A percentile compares a stretch with the other conserved stretches of the same genome.
These are phyloP conservation scores for Chrysochloris asiatica DNA, from an alignment of 2,113 vertebrate species.

Conservation along the genomic window DNA sequence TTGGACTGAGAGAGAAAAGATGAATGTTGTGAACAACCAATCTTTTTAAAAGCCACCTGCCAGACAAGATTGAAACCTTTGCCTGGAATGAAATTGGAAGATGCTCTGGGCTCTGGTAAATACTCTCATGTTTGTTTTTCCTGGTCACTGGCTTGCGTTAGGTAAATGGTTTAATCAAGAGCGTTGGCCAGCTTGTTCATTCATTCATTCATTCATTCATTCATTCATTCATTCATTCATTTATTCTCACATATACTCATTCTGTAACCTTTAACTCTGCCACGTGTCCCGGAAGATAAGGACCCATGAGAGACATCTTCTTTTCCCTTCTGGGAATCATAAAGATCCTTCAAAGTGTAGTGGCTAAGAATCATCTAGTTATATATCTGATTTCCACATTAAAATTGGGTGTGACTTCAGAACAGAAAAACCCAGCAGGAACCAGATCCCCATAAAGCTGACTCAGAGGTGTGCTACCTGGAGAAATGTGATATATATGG, in stretches of 20 bases:
- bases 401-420: neutral
- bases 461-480: fast-evolving
- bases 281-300: neutral
- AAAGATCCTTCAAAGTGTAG: neutral
- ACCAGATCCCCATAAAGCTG: neutral
- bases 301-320: neutral
- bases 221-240: neutral
- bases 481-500: neutral
- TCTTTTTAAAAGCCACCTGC: slow-evolving; percentile 7
- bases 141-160: neutral
- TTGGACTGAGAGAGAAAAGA: neutral
- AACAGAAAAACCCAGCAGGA: neutral
- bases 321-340: neutral
- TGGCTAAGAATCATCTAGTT: neutral
- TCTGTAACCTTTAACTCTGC: neutral
- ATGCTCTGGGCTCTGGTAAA: neutral
- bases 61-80: slow-evolving; percentile 28
- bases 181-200: neutral
- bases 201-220: neutral
- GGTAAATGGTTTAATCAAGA: neutral
- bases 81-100: neutral
- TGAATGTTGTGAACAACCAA: neutral
- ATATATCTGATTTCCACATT: neutral
- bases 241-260: neutral
- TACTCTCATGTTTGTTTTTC: neutral